phyloP scores from a whole-genome alignment of 2,888 invertebrate genomes.

The Troides helena region DNA sequence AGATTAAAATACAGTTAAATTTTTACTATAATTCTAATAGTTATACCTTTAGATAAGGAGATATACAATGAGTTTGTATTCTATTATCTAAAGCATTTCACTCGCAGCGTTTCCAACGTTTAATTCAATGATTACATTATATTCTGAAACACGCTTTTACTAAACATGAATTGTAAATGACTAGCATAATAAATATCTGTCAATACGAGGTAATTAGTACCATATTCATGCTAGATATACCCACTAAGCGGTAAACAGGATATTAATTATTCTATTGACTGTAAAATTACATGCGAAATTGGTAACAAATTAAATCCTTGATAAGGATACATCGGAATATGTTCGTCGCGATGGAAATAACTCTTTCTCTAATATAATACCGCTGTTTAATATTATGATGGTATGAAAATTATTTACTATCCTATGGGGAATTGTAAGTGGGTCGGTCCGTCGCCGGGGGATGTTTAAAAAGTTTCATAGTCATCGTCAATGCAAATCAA shows the following conservation, averaged over 20 bases:
- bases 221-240: conserved; percentile 22
- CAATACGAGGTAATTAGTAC: conserved; percentile 15
- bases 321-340: conserved; percentile 12
- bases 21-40: no score
- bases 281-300: conserved; percentile 8
- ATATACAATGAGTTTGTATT: no score
- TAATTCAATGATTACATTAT: neutral
- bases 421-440: conserved; percentile 31
- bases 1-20: no score
- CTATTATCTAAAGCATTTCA: no score
- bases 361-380: conserved; percentile 47
- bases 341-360: conserved; percentile 21
- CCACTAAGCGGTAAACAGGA: conserved; percentile 8
- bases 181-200: conserved; percentile 7
- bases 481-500: conserved; percentile 73
- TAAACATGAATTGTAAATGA: neutral
- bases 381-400: conserved; percentile 58
- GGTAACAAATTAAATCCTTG: neutral
- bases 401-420: conserved; percentile 68
- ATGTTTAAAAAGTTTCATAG: conserved; percentile 43
- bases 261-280: conserved; percentile 24
- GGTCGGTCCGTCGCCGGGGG: conserved; percentile 30
- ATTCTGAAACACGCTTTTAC: neutral
- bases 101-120: neutral
- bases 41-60: no score